Evolutionary conservation across 2,888 invertebrate genomes (phyloP), one percentile per base, ranked within the genome.

Genomic region (Mythimna ferrago): DNA sequence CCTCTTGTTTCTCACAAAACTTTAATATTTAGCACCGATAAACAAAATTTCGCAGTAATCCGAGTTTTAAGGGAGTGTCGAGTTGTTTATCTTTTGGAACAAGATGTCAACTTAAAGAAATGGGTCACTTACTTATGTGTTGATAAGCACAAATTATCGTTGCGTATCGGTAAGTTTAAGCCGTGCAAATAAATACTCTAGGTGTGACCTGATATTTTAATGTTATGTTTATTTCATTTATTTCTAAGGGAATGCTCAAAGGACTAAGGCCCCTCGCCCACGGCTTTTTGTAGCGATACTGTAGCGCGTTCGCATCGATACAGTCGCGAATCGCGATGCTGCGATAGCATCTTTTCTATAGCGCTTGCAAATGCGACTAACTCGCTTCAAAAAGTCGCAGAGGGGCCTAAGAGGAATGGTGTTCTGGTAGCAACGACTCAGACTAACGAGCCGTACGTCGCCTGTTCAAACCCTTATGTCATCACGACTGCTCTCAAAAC

Each of bases 41-140:
- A 68, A 58, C 16, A 5, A 53, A 68, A 78, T 66, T 70, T 79
- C 65, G 9, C 53, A 51, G 51, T 73, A 76, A 76, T 70, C 62
- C 64, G 4, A 66, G 62, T 69, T 64, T 48, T 66, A 64, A 51
- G 26, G 54, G 65, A 60, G 64, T 76, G 73, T 44, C 11, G 48
- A 53, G 63, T n/a, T 61, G 26, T 69, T 76, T 73, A 84, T 82
- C 77, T 58, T 66, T 66, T 51, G 26, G 16, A 65, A 48, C 58
- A 78, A 80, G 58, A 73, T 74, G 77, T 72, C 66, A 73, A 61
- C 44, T 71, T 5, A 64, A 76, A 76, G 57, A 80, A 80, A 67
- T 83, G 67, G 70, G 76, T 60, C 74, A 65, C n/a, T 73, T 62
- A 69, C 41, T 35, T 73, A 11, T 44, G 54, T 61, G 58, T 44